phyloP scores from a whole-genome alignment of 2,888 invertebrate species.

The Lasioglossum leucozonium region DNA sequence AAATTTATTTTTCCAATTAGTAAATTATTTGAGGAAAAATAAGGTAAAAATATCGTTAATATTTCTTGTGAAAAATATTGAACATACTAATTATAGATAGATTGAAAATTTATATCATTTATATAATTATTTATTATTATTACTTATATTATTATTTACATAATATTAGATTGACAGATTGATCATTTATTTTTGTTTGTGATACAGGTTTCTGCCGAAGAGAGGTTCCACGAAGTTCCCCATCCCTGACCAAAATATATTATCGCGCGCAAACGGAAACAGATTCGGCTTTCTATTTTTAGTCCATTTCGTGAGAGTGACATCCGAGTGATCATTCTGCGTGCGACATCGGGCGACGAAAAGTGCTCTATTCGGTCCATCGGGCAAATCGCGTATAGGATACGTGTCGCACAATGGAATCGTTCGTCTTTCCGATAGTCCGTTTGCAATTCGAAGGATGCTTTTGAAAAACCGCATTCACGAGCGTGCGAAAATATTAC shows the following conservation, averaged over 20 bases:
- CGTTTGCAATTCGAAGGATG: background rate
- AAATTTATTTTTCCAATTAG: background rate
- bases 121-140: too few relatives aligned
- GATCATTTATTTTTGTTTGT: background rate
- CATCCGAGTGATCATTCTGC: constrained; percentile 10
- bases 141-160: too few relatives aligned
- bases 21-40: background rate
- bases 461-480: background rate
- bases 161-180: background rate
- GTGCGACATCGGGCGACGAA: background rate
- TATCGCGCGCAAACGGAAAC: background rate
- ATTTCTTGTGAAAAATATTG: too few relatives aligned
- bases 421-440: background rate
- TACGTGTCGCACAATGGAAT: background rate
- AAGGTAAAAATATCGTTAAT: too few relatives aligned
- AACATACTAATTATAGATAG: too few relatives aligned
- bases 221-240: background rate
- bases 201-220: background rate
- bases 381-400: too few relatives aligned
- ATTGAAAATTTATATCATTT: too few relatives aligned
- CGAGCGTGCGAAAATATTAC: background rate
- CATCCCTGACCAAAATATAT: background rate
- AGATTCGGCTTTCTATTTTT: constrained; percentile 13
- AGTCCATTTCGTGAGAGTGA: constrained; percentile 5
- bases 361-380: background rate